phyloP scores from a whole-genome alignment of 1,140 invertebrate genomes.

The Fopius arisanus region DNA sequence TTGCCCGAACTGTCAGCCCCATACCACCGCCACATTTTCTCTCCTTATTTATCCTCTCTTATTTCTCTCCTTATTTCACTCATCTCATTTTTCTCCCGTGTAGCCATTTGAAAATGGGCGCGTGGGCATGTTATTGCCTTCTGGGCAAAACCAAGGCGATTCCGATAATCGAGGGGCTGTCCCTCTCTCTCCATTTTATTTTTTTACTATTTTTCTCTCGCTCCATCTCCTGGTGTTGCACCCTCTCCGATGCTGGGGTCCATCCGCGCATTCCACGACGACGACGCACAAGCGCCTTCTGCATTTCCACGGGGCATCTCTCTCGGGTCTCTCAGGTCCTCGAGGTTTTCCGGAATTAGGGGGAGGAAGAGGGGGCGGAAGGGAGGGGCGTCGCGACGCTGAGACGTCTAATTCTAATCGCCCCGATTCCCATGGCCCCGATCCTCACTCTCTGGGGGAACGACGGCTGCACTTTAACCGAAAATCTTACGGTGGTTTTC shows the following conservation, averaged over 20 bases:
- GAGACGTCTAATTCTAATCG: constrained; percentile 37
- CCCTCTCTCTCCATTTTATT: not conserved
- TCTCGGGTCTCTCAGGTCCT: not conserved
- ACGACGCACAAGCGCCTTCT: constrained; percentile 15
- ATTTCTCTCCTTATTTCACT: not conserved
- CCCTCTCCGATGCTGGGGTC: constrained; percentile 25
- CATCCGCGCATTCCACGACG: constrained; percentile 30
- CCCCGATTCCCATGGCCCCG: constrained; percentile 38
- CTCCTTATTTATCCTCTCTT: not conserved
- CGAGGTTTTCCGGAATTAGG: not conserved
- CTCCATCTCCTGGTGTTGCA: not conserved
- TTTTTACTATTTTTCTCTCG: not conserved
- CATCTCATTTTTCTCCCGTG: not conserved
- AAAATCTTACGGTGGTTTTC: too few relatives aligned
- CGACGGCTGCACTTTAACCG: too few relatives aligned
- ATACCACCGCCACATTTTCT: not conserved
- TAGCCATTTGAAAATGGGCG: not conserved
- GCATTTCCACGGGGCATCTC: not conserved
- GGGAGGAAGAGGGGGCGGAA: not conserved
- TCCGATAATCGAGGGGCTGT: constrained; percentile 13
- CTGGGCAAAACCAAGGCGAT: not conserved
- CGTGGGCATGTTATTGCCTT: constrained; percentile 17
- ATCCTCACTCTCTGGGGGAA: constrained; percentile 21
- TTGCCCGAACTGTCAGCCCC: constrained; percentile 6
- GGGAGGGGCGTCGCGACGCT: constrained; percentile 28